phyloP scores from a whole-genome alignment of 2,113 vertebrate species.

The Geococcyx californianus region DNA sequence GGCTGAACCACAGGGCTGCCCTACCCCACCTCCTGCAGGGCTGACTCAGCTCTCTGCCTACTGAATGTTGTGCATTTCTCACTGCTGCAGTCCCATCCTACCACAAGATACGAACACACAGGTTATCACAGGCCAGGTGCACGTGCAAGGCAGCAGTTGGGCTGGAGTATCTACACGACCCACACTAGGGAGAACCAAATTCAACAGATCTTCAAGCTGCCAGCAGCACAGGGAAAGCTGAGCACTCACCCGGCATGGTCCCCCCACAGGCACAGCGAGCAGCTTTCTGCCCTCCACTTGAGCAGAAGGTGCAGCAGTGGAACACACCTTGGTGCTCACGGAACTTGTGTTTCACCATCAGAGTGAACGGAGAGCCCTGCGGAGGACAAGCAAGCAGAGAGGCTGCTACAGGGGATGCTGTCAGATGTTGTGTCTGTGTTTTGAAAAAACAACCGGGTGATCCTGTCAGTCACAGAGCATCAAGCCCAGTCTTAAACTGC shows the following conservation, averaged over 20 bases:
- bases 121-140: background rate
- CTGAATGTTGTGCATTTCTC: background rate
- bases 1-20: background rate
- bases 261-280: conserved; percentile 88
- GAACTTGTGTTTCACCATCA: conserved; percentile 81
- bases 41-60: background rate
- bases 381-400: conserved; percentile 25
- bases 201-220: background rate
- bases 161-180: background rate
- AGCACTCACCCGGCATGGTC: conserved; percentile 88
- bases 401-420: background rate
- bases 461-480: background rate
- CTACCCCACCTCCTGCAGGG: background rate
- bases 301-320: conserved; percentile 95
- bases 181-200: background rate
- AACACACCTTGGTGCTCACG: conserved; percentile 82
- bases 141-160: background rate
- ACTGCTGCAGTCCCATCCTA: background rate
- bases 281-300: conserved; percentile 88
- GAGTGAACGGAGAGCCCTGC: conserved; percentile 87
- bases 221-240: background rate
- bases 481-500: background rate
- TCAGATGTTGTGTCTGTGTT: background rate
- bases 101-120: fast-evolving
- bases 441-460: background rate